These are phyloP conservation scores for Diloba caeruleocephala DNA, from an alignment of 2,888 invertebrate genomes.

Conservation along the genomic window DNA sequence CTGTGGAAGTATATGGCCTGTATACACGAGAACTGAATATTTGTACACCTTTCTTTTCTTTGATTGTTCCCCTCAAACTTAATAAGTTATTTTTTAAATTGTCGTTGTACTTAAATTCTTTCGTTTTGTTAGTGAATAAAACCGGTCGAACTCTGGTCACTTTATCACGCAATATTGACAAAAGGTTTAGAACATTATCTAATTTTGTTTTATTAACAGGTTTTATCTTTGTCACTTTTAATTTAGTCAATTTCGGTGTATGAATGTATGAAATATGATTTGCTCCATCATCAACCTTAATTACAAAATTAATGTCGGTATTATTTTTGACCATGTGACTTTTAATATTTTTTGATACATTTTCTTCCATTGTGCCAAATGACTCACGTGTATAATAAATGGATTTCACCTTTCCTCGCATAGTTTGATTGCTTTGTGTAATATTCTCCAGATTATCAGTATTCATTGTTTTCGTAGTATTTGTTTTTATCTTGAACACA, in stretches of 20 bases:
- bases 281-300: constrained; percentile 6
- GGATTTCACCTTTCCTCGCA: neutral
- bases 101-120: neutral
- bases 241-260: constrained; percentile 1
- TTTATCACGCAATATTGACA: constrained; percentile 2
- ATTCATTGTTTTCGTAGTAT: neutral
- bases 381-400: neutral
- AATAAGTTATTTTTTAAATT: constrained; percentile 8
- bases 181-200: constrained; percentile 4
- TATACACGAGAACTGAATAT: constrained; percentile 33
- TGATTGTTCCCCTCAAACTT: neutral
- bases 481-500: neutral
- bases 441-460: neutral
- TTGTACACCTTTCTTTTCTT: constrained; percentile 7
- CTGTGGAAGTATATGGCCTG: neutral
- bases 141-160: neutral
- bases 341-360: neutral
- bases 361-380: neutral
- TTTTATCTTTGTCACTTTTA: constrained; percentile 21
- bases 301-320: neutral
- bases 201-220: constrained; percentile 10
- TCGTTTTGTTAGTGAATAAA: constrained; percentile 1
- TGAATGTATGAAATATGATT: constrained; percentile 19
- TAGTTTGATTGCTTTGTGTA: neutral
- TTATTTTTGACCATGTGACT: neutral